Base-by-base conservation (phyloP, 2,888 invertebrate species). In the Noctuana brunneofusca region DNA sequence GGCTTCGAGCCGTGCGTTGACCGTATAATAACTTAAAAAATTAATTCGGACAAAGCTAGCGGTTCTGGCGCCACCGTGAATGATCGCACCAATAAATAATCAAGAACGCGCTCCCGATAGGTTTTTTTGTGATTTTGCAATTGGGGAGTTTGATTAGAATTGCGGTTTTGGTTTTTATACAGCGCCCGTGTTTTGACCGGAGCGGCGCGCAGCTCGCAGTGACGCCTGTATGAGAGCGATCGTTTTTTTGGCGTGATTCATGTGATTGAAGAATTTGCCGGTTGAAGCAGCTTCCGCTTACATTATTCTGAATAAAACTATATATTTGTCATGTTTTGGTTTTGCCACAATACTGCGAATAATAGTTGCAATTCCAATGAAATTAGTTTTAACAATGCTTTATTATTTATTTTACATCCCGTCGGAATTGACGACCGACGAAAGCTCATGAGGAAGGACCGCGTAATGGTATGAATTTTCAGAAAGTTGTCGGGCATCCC, bases 21-120 rank as follows among this genome's bases (percentile, higher is more conserved):
- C 62, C 60, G 48, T 55, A 55, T 62, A 55, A 54, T 62, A 52
- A 52, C 50, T 8, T 27, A 12, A 53, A 53, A 53, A 53, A 66
- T 64, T 30, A 66, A 53, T 50, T 58, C 53, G 58, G 38, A 35
- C 56, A 54, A 49, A 65, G 58, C 63, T 68, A 71, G 68, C 71
- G 71, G 69, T 71, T 65, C 63, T 66, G 71, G 71, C 73, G 73
- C 71, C 71, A 68, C 68, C 72, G 67, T 66, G 66, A 63, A 49
- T 16, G 49, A 56, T 50, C 56, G 41, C 11, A 43, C 11, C 43
- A 18, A 43, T 1, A 9, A 1, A 16, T 16, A 32, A 52, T 32
- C 60, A 64, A 27, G 66, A 64, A 64, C 65, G 68, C 56, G 68
- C 63, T 54, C 62, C 66, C 62, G 57, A 65, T 66, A 58, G 32